Percentiles rank a stretch among this genome's conserved stretches.
Conservation (phyloP, 2,113 vertebrate genomes). For the Fulmarus glacialis region DNA sequence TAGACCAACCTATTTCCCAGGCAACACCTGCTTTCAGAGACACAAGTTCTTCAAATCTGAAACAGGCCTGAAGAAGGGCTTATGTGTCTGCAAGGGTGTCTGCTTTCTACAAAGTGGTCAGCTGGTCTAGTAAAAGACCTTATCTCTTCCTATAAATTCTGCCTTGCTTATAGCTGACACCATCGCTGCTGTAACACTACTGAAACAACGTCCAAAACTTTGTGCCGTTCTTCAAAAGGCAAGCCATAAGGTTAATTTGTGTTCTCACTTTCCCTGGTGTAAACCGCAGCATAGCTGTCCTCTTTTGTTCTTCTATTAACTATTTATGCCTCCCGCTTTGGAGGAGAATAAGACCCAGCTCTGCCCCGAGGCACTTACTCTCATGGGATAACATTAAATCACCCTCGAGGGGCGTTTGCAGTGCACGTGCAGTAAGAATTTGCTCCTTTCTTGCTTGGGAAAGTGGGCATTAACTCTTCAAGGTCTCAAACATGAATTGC, state of each 20-base stretch:
- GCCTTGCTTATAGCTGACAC: background rate
- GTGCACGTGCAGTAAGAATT: background rate
- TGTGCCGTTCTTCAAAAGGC: background rate
- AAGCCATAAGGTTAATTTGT: background rate
- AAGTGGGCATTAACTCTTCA: background rate
- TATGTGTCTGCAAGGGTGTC: background rate
- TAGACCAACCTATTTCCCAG: background rate
- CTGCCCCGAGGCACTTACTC: background rate
- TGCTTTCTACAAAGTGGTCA: background rate
- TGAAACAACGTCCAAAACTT: background rate
- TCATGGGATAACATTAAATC: background rate
- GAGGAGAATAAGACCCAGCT: background rate
- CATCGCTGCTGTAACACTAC: background rate
- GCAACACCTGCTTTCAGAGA: background rate
- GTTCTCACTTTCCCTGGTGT: background rate
- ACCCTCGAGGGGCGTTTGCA: rapidly evolving
- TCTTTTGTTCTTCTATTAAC: slow-evolving; percentile 24
- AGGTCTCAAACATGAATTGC: background rate
- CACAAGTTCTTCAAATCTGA: background rate
- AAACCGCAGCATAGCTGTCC: background rate
- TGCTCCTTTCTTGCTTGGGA: background rate
- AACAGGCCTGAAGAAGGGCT: background rate
- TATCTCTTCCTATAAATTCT: background rate
- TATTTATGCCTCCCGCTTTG: background rate
- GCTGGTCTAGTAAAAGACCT: background rate